Evolutionary conservation across 2,113 vertebrate genomes (phyloP), one percentile per base, ranked within the genome.

Genomic region (Pituophis catenifer): DNA sequence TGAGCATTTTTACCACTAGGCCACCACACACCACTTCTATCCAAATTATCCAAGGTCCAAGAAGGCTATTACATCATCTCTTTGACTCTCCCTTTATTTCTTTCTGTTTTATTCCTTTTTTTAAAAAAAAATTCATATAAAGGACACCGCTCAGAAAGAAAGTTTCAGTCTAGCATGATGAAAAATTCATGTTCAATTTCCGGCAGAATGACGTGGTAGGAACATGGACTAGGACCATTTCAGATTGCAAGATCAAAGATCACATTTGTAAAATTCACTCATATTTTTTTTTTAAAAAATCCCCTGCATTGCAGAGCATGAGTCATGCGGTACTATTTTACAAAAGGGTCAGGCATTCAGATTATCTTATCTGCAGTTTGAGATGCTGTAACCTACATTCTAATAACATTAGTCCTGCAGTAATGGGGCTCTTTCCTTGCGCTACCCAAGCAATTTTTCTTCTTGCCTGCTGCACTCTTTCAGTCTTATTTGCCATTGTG

Each of bases 401-500:
- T 21, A 81, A 81, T 44, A 81, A 44, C 19, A 44, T 81, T 92
- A 57, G 29, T 52, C 86, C 85, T 29, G 17, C 44, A 81, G 19
- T 59, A n/a, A 59, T 26, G 3, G 15, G 24, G 8, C 24, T 59
- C 24, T 94, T 93, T 92, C 88, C 65, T 33, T 33, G 65, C 12
- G 17, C 29, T 70, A 93, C 91, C 92, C 93, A 65, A 94, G 89
- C 17, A 93, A 0, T 2, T n/a, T 0, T 0, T 87, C 59, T 96
- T 33, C 33, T 19, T 95, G 88, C 90, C 90, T 89, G 93, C 89
- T 92, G 93, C 92, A 94, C 87, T 93, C 92, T 58, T 88, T 26
- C 86, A 44, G 26, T 62, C 33, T 81, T 38, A 81, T 59, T 17
- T 57, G 2, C 15, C 94, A 86, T 91, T 89, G 91, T 88, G 95